These are phyloP conservation scores for Callipepla squamata DNA, from an alignment of 2,113 vertebrate genomes.

Conservation along the genomic window DNA sequence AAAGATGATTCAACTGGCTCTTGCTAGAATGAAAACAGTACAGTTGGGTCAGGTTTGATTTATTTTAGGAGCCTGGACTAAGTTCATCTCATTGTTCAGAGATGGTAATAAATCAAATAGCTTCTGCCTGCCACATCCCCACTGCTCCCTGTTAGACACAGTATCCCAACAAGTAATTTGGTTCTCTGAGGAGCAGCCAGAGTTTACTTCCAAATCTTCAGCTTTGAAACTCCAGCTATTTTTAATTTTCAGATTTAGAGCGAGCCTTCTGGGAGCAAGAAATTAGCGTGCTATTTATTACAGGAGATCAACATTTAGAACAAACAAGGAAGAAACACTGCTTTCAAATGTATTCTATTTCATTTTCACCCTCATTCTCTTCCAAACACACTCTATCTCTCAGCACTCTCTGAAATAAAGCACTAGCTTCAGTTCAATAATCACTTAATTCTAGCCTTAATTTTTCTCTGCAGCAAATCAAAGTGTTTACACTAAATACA, in stretches of 20 bases:
- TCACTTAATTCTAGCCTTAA: conserved; percentile 23
- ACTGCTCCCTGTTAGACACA: not conserved
- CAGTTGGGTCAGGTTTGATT: conserved; percentile 38
- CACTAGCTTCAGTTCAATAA: not conserved
- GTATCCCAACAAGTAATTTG: not conserved
- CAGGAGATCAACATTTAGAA: conserved; percentile 17
- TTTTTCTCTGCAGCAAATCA: conserved; percentile 27
- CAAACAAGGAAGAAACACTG: not conserved
- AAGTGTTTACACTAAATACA: conserved; percentile 54
- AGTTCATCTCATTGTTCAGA: conserved; percentile 4
- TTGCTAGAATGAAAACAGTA: conserved; percentile 79
- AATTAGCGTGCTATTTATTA: conserved; percentile 6
- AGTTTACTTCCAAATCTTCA: not conserved
- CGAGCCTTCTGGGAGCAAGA: conserved; percentile 14
- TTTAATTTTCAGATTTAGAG: conserved; percentile 24
- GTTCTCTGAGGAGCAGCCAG: not conserved
- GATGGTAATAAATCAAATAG: not conserved
- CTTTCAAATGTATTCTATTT: not conserved
- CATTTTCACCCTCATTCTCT: conserved; percentile 11
- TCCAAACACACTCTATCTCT: not conserved
- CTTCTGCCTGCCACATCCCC: not conserved
- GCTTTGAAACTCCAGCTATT: not conserved
- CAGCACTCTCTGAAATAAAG: not conserved
- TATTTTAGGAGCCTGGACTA: conserved; percentile 31
- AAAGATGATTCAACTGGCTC: conserved; percentile 83